Evolutionary conservation across 2,888 invertebrate genomes (phyloP).

Genomic region (Notodonta dromedarius): DNA sequence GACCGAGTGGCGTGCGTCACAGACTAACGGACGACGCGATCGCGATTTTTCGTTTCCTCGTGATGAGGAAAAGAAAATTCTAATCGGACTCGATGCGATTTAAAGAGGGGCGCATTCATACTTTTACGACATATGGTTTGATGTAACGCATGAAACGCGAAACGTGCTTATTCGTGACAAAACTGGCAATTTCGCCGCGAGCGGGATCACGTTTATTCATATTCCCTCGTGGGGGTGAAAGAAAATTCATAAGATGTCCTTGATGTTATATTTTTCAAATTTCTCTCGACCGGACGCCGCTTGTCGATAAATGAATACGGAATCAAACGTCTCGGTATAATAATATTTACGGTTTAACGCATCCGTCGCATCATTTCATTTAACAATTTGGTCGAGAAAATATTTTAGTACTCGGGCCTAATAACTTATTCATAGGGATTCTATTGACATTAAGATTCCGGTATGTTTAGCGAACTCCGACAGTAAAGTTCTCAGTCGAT

Average conservation of each 20-base stretch:
- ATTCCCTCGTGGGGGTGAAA: constrained; percentile 17
- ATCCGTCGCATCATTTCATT: constrained; percentile 73
- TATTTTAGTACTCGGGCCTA: constrained; percentile 18
- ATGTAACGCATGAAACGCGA: not conserved
- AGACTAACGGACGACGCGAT: not conserved
- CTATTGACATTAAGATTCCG: constrained; percentile 56
- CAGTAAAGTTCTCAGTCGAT: constrained; percentile 20
- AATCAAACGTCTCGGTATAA: constrained; percentile 23
- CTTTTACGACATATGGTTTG: not conserved
- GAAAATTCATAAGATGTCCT: constrained; percentile 1
- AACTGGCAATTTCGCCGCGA: not conserved
- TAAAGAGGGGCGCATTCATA: not conserved
- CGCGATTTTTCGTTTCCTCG: constrained; percentile 12
- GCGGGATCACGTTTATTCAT: constrained; percentile 7
- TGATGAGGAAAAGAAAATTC: constrained; percentile 17
- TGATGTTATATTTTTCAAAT: not conserved
- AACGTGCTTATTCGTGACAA: not conserved
- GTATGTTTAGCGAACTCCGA: constrained; percentile 66
- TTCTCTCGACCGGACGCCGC: constrained; percentile 77
- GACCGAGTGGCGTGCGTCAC: not conserved
- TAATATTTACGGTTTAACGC: constrained; percentile 57
- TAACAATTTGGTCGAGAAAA: constrained; percentile 26
- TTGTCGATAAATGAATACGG: constrained; percentile 38
- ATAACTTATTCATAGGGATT: constrained; percentile 35
- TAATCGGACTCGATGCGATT: not conserved